Percentiles rank a stretch among this genome's conserved stretches.
phyloP scores from a whole-genome alignment of 2,888 invertebrate species.

The Cataglyphis albicans region DNA sequence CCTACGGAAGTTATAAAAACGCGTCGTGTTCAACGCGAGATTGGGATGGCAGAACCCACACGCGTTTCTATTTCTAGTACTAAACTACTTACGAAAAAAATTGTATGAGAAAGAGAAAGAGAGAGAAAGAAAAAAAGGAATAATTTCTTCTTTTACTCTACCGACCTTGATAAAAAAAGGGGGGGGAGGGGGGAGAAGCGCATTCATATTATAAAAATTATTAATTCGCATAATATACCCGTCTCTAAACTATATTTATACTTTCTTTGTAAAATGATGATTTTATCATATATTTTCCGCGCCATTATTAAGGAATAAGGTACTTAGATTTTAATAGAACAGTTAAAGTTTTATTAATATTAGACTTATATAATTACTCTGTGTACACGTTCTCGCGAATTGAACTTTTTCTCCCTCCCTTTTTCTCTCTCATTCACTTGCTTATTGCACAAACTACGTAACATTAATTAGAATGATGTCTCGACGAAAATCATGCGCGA shows the following conservation, averaged over 20 bases:
- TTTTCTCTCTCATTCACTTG: neutral
- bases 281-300: neutral
- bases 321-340: neutral
- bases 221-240: neutral
- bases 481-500: slow-evolving; percentile 42
- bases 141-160: neutral
- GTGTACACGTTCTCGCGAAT: neutral
- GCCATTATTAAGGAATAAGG: neutral
- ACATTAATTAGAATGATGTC: slow-evolving; percentile 40
- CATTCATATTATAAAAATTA: slow-evolving; percentile 10
- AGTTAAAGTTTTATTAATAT: slow-evolving; percentile 22
- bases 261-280: neutral
- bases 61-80: slow-evolving; percentile 50
- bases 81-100: slow-evolving; percentile 28
- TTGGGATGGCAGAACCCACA: slow-evolving; percentile 36
- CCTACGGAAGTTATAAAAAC: slow-evolving; percentile 67
- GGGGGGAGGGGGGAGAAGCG: neutral
- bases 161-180: neutral
- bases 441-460: slow-evolving; percentile 29
- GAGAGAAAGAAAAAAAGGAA: neutral
- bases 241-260: neutral
- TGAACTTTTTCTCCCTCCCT: neutral
- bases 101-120: neutral
- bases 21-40: slow-evolving; percentile 46
- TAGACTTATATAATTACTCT: neutral